phyloP scores from a whole-genome alignment of 2,113 vertebrate species.

The Mixornis gularis region DNA sequence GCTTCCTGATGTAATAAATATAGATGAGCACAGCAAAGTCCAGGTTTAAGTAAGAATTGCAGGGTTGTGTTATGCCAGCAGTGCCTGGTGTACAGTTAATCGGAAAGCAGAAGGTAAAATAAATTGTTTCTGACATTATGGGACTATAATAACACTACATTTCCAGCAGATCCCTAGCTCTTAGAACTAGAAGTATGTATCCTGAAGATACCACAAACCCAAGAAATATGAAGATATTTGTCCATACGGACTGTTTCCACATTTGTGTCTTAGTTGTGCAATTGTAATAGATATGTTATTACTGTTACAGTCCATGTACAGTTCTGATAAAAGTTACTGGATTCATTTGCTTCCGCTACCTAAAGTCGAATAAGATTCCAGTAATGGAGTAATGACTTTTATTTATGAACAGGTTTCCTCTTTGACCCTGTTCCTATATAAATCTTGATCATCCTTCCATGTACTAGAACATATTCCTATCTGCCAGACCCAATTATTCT shows the following conservation, averaged over 20 bases:
- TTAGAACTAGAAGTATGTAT: not conserved
- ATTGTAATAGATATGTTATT: not conserved
- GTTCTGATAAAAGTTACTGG: not conserved
- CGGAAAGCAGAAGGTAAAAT: conserved; percentile 22
- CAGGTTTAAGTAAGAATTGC: conserved; percentile 45
- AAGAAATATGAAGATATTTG: conserved; percentile 10
- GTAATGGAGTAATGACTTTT: not conserved
- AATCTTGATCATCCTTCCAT: not conserved
- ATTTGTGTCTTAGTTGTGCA: not conserved
- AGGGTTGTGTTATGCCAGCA: conserved; percentile 1
- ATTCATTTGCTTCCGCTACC: not conserved
- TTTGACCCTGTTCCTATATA: not conserved
- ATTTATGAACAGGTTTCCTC: not conserved
- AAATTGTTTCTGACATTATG: conserved; percentile 47
- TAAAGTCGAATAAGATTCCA: not conserved
- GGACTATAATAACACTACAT: conserved; percentile 15
- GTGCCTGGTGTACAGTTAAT: conserved; percentile 38
- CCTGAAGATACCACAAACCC: not conserved
- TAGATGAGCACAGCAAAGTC: not conserved
- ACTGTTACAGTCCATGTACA: not conserved
- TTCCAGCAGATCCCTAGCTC: not conserved
- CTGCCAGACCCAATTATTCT: not conserved
- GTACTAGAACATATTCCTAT: not conserved
- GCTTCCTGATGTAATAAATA: conserved; percentile 48
- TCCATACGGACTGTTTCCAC: not conserved